Evolutionary conservation across 2,888 invertebrate species (phyloP), one percentile per base, ranked within the genome.

Genomic region (Polietes domitor): DNA sequence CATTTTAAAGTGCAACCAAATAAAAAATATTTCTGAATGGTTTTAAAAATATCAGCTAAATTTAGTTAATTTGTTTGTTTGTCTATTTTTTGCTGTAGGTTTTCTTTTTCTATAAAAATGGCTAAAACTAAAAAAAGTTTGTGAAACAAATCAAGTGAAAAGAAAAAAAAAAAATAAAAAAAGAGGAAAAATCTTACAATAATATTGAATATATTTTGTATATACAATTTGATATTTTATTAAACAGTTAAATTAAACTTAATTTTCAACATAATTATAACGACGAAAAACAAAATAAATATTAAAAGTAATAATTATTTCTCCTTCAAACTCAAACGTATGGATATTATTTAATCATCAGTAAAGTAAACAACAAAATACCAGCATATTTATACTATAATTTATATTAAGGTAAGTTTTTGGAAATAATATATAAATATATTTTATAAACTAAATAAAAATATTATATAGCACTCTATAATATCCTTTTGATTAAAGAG

Each of bases 271-370:
- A 32, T 32, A 32, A 5, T 50, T 73, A 2, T 53, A 37, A 70
- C 7, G 0, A 10, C 63, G 72, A 50, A 71, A 50, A 58, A 9
- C 41, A n/a, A 73, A 73, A 73, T n/a, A 74, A 74, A 58, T 70
- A 74, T 32, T 32, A 32, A 63, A 17, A 53, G 21, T 21, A 75
- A 76, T 43, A 79, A 72, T 74, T 53, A 77, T 63, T 79, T 77
- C n/a, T 37, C 65, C 65, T 37, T 28, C 17, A 77, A 43, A 74
- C 58, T 50, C 19, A 58, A 61, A 53, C 63, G 21, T 76, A 58
- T 78, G 76, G 63, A 70, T 77, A 77, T 73, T 74, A 74, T 83
- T 80, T 83, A 74, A 80, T 55, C 63, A 71, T 7, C 77, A 61
- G 47, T 26, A 74, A n/a, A 37, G 12, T 41, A 53, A 50, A 37